Evolutionary conservation across 2,888 invertebrate species (phyloP), one percentile per base, ranked within the genome.

Genomic region (Hydroisotoma schaefferi): DNA sequence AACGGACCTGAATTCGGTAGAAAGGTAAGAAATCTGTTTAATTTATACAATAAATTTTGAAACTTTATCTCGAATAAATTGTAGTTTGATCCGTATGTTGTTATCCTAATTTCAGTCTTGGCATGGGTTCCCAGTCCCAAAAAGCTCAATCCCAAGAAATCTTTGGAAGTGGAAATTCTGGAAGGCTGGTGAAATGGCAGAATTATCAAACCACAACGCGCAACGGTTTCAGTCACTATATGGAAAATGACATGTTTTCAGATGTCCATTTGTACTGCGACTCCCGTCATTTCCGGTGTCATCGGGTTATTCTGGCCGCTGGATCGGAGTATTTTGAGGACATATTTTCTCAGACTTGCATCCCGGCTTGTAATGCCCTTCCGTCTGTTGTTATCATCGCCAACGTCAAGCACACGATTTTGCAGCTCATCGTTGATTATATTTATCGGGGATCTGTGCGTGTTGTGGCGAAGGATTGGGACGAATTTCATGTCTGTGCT

Each of bases 401-500:
- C 12, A 61, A 61, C 33, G 37, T 65, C 26, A 52, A 38, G 18
- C 29, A 55, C 4, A 1, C 5, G 2, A 29, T 65, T 1, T 28
- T 65, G 25, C 55, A 58, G 48, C 44, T 29, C 6, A n/a, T 65
- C 3, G 26, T 65, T 26, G 58, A 61, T 4, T 65, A 61, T 25
- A 65, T 65, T 10, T 65, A 65, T 57, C 61, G 54, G n/a, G 65
- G 65, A 2, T 47, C 43, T 12, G 59, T 59, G 2, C 22, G 46
- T 15, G 56, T 61, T 25, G n/a, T n/a, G 6, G n/a, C 28, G 4
- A 54, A 61, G 12, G 56, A 65, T 20, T 49, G 57, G 43, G 40
- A 10, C 3, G 61, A 65, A 8, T 65, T 65, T 28, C 33, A 55
- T 20, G 48, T 43, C 2, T 40, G 49, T 15, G 65, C 55, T 2